Base-by-base conservation (phyloP, 1,140 invertebrate genomes). In the Dryas iulia region DNA sequence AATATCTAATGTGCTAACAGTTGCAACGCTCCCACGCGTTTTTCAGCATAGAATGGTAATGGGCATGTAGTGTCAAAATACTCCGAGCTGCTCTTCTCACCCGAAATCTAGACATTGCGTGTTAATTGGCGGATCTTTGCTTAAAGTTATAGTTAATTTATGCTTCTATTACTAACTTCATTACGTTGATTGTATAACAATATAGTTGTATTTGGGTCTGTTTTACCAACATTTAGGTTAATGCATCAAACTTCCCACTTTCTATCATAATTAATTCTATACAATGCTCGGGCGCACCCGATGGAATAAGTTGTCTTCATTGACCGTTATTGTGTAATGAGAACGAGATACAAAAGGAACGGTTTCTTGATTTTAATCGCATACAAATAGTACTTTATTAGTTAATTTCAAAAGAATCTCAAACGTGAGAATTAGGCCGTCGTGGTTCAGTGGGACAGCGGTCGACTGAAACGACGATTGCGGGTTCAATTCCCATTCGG, bases 221-320 rank as follows among this genome's bases (percentile, higher is more conserved):
- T 12, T 10, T 26, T 7, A n/a, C 7, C 12, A 14, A 12, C 30
- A 70, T 73, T 73, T 63, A 54, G 69, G 65, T 58, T 73, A 66
- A 69, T 66, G 65, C 56, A 54, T 57, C 28, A 33, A 66, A 62
- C 47, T 58, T 68, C 33, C 52, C 31, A 66, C 75, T 77, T 77
- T 77, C 75, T 71, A 77, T 60, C 35, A 23, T 71, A 76, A 77
- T 74, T 69, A 77, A 77, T 77, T 77, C 72, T 33, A 35, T 31
- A 52, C 75, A 26, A 54, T 65, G 54, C 62, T 66, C 30, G 2
- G 58, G 35, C 69, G 64, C 66, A 60, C 72, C 69, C 59, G 57
- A 39, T 72, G n/a, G 75, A 74, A 77, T 76, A 76, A 57, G 47
- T 73, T 61, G 69, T 54, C 69, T 77, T 59, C 63, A 54, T 66